phyloP scores from a whole-genome alignment of 1,140 invertebrate species.

The Drosophila kikkawai region DNA sequence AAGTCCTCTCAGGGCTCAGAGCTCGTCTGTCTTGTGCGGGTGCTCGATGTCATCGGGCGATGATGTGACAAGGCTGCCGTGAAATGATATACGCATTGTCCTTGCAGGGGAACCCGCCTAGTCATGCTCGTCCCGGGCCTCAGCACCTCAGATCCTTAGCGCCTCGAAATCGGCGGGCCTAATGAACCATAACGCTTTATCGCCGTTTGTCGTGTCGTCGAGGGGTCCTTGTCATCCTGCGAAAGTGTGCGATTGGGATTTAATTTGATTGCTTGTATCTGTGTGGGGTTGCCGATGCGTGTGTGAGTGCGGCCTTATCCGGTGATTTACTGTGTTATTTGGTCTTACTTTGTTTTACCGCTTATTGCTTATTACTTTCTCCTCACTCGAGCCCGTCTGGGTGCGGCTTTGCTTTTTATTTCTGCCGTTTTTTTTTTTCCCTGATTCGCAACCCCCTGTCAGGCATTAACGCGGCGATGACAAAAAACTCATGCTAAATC shows the following conservation, averaged over 20 bases:
- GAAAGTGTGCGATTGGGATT: constrained; percentile 83
- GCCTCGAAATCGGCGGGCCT: constrained; percentile 65
- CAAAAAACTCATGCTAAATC: constrained; percentile 77
- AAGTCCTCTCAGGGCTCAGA: neutral
- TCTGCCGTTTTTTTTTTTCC: neutral
- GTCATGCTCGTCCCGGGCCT: constrained; percentile 11
- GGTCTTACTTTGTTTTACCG: constrained; percentile 82
- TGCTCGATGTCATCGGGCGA: constrained; percentile 32
- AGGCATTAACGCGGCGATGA: constrained; percentile 65
- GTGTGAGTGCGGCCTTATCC: constrained; percentile 68
- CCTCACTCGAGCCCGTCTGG: constrained; percentile 25
- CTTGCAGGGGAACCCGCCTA: constrained; percentile 44
- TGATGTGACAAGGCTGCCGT: constrained; percentile 45
- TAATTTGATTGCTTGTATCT: constrained; percentile 83
- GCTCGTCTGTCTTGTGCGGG: constrained; percentile 29
- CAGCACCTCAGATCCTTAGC: constrained; percentile 25
- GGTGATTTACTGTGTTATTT: constrained; percentile 83
- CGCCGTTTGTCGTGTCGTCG: constrained; percentile 62
- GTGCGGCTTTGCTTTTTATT: constrained; percentile 41
- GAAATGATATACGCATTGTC: constrained; percentile 70
- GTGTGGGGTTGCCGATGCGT: constrained; percentile 28
- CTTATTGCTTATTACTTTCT: constrained; percentile 75
- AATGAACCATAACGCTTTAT: constrained; percentile 84
- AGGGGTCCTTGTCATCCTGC: constrained; percentile 47
- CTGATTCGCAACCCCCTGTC: constrained; percentile 14